Base-by-base conservation (phyloP, 2,113 vertebrate species). In the Grammomys surdaster region DNA sequence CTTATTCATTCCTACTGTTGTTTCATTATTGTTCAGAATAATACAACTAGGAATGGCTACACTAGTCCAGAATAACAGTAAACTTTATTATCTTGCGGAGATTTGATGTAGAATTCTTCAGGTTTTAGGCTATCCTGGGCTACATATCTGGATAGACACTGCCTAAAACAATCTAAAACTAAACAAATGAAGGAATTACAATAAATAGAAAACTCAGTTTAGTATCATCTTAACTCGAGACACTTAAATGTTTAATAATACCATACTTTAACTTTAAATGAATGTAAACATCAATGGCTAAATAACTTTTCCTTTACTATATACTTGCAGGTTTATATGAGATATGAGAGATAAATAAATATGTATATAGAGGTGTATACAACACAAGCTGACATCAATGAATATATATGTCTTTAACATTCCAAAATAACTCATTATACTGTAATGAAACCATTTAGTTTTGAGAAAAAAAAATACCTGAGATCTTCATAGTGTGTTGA, bases 1-100 rank as follows among this genome's bases (percentile, higher is more conserved):
- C 11, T 69, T 67, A 95, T 73, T 93, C 72, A 90, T 84, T 81
- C 88, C 90, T 81, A 81, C n/a, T 77, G 88, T 92, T 56, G 70
- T 63, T 87, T 14, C 5, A 43, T 40, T 78, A 65, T 51, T 54
- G 19, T 88, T 33, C 43, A 92, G 14, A 88, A 88, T 90, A 92
- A 76, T 0, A 88, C 31, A 80, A 73, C 81, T 36, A 0, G n/a
- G 76, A 69, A 7, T 80, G 24, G 90, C 58, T 33, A 88, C n/a
- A 92, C 76, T 28, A 72, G 56, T 81, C 82, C 72, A 94, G 7
- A 46, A 94, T 10, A 91, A 67, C 51, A 40, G 60, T 43, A 43
- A 58, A 76, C 56, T 46, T 51, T 54, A 33, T 19, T 63, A 24
- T n/a, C 56, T 43, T 46, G 11, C 28, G 9, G 11, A 77, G 7